Conservation (phyloP, 2,888 invertebrate genomes). For the Hemithea aestivaria region DNA sequence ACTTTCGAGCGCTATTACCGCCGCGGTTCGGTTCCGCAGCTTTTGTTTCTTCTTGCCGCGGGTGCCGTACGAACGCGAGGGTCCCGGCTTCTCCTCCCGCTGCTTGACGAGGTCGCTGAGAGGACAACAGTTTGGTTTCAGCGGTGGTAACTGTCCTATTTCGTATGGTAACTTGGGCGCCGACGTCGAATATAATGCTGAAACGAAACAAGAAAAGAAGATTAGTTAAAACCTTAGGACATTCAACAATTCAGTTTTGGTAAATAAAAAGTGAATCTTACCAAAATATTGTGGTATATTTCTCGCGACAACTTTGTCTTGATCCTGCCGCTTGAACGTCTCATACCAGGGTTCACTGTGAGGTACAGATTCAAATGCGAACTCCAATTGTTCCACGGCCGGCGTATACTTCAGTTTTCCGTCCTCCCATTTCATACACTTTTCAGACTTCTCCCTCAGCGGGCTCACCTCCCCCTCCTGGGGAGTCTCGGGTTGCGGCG, state of each 20-base stretch:
- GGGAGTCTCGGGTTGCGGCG: constrained; percentile 43
- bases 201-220: constrained; percentile 36
- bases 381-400: constrained; percentile 81
- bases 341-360: constrained; percentile 88
- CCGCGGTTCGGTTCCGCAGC: constrained; percentile 52
- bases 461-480: constrained; percentile 39
- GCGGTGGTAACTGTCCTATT: constrained; percentile 81
- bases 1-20: constrained; percentile 59
- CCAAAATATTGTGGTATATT: constrained; percentile 80
- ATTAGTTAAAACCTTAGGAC: neutral
- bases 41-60: constrained; percentile 64
- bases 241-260: neutral
- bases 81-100: constrained; percentile 60
- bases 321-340: constrained; percentile 87
- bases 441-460: constrained; percentile 51
- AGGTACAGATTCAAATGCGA: constrained; percentile 87
- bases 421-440: constrained; percentile 71
- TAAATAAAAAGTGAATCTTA: constrained; percentile 45
- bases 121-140: constrained; percentile 77
- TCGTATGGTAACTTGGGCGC: constrained; percentile 88
- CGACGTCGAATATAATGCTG: constrained; percentile 78
- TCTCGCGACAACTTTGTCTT: constrained; percentile 81
- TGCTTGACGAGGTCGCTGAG: constrained; percentile 69
- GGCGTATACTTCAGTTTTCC: constrained; percentile 67
- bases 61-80: constrained; percentile 62